Percentiles rank a stretch among this genome's conserved stretches.
Conservation (phyloP, 2,113 vertebrate genomes). For the Periophthalmodon schlosseri region DNA sequence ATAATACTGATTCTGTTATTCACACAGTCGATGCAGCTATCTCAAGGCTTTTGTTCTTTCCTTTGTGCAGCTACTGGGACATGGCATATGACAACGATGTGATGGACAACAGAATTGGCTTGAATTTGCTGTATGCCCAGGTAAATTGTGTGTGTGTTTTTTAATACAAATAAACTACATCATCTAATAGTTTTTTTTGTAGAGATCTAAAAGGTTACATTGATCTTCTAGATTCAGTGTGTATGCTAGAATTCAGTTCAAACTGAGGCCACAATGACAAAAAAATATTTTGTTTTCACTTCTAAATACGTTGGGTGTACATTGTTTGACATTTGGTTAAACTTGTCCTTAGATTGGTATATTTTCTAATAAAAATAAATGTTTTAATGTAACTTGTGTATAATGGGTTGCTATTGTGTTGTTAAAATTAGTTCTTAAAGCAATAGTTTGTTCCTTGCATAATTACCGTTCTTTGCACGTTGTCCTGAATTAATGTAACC, state of each 20-base stretch:
- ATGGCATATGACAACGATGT: constrained; percentile 91
- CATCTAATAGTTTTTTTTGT: neutral
- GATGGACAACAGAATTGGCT: constrained; percentile 93
- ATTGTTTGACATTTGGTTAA: neutral
- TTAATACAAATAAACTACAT: neutral
- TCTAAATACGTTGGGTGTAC: neutral
- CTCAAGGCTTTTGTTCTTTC: neutral
- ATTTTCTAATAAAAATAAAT: neutral
- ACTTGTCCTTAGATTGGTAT: neutral
- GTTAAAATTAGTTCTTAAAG: neutral
- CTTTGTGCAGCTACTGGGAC: constrained; percentile 90
- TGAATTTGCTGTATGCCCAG: constrained; percentile 95
- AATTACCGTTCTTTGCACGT: neutral
- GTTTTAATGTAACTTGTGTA: neutral
- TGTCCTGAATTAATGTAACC: neutral
- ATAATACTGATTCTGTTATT: constrained; percentile 2
- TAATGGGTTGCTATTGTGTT: neutral
- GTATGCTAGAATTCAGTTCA: neutral
- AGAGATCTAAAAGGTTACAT: neutral
- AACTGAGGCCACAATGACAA: constrained; percentile 2
- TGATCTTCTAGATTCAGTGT: constrained; percentile 10
- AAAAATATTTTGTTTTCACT: neutral
- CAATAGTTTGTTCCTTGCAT: neutral
- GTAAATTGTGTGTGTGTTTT: constrained; percentile 66
- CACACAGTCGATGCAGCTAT: neutral